Base-by-base conservation (phyloP, 1,140 invertebrate species). In the Anoplophora glabripennis region DNA sequence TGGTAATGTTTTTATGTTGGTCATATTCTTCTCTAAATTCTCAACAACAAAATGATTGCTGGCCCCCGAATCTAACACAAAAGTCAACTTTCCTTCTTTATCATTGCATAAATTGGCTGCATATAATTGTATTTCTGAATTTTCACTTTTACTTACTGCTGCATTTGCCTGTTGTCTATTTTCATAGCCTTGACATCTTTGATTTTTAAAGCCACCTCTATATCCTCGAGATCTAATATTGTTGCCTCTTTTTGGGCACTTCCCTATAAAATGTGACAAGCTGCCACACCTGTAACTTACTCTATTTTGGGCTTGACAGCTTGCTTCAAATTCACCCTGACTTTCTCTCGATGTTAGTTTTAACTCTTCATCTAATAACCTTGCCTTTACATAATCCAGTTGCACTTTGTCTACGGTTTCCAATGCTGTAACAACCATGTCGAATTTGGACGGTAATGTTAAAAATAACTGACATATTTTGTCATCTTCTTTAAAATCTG, bases 371-470 rank as follows among this genome's bases (percentile, higher is more conserved):
- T 60, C 58, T 14, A 55, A 41, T 37, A 60, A 35, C 38, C 51
- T 55, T 17, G 9, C 46, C 47, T 60, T 60, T 11, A 54, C 53
- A 57, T 38, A 60, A 37, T 46, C 53, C 11, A 75, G 54, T 57
- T 71, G 72, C 48, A 73, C 67, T 49, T 73, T 69, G 0, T 68
- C 56, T 33, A 77, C 52, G 3, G 75, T 77, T 66, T 78, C 74
- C 8, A 80, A 70, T 7, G 76, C 74, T 15, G 75, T 77, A 10
- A 75, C 64, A 18, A 77, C 61, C n/a, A 63, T 66, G 59, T 76
- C 71, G 60, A 73, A 77, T 34, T 42, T 57, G 46, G 63, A 38
- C 5, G 77, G 73, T 45, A 78, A 57, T 42, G 69, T 74, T 0
- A 75, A 51, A 14, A 78, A 62, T 49, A 78, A 65, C 64, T 77